Evolutionary conservation across 2,113 vertebrate genomes (phyloP).

Genomic region (Ifrita kowaldi): DNA sequence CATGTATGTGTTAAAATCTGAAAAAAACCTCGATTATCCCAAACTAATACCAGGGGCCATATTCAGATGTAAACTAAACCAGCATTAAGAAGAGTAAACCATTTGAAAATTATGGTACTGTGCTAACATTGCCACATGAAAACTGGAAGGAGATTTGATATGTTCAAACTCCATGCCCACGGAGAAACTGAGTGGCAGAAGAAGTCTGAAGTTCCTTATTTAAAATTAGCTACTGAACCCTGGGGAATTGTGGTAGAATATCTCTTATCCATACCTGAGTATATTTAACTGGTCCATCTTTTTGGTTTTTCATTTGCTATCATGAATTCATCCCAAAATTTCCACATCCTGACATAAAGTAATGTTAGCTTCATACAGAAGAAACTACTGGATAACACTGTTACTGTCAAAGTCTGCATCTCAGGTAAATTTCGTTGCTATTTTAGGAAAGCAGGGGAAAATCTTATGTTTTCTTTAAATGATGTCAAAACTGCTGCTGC

Average conservation of each 20-base stretch:
- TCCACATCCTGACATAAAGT: not conserved
- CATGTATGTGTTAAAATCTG: not conserved
- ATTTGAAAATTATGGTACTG: not conserved
- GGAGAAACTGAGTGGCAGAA: not conserved
- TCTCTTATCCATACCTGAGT: not conserved
- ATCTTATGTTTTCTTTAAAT: not conserved
- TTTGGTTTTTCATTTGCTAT: not conserved
- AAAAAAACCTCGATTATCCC: fast-evolving
- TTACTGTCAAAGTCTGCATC: not conserved
- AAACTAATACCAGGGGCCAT: not conserved
- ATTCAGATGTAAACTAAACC: not conserved
- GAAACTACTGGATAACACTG: not conserved
- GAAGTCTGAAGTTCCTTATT: constrained; percentile 2
- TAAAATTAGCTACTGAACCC: constrained; percentile 44
- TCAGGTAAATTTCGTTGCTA: not conserved
- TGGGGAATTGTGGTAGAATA: not conserved
- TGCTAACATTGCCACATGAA: not conserved
- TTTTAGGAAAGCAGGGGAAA: not conserved
- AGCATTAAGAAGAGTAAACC: not conserved
- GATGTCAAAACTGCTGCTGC: not conserved
- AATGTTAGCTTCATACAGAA: not conserved
- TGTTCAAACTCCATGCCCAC: not conserved
- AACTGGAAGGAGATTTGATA: not conserved
- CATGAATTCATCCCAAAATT: not conserved
- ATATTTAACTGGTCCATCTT: constrained; percentile 62